Base-by-base conservation (phyloP, 2,113 vertebrate genomes). In the Prinia subflava region DNA sequence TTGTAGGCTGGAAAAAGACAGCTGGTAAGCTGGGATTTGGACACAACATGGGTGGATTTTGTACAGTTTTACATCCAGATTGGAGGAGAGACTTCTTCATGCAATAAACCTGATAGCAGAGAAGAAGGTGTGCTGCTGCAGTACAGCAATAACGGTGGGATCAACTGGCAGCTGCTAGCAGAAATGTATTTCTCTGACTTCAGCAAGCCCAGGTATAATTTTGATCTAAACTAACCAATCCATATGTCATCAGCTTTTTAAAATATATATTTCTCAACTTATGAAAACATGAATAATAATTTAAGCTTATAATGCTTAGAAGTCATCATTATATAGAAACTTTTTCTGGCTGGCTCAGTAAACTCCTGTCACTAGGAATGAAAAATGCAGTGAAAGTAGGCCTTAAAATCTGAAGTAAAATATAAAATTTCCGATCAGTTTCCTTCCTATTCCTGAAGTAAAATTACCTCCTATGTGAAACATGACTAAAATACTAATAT, bases 161-260 rank as follows among this genome's bases (percentile, higher is more conserved):
- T 99, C 96, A 99, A 98, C 97, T 99, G 99, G 99, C 98, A 99
- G 49, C 98, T 99, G 41, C 98, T 99, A 12, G 99, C 99, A 21
- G 99, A 99, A 97, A 99, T 99, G 99, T 99, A 99, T 97, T 99
- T 99, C 97, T 99, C 99, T 25, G 99, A 99, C 97, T 99, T 99
- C 97, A 99, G 98, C 93, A 99, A 99, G 81, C 98, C 99, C 76
- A 99, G 99, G 98, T 98, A 98, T 53, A 78, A 57, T 62, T 59
- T 79, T 89, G 20, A 25, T 65, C 56, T 77, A 35, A 47, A 37
- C 59, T n/a, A 83, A 63, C 11, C 8, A 53, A 82, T 74, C 44
- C 35, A 30, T 56, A 77, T 42, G 22, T 22, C 56, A 37, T 63
- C 17, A 68, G 21, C 11, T 67, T 62, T 90, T n/a, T 35, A 49